These are phyloP conservation scores for Dynastes grantii DNA, from an alignment of 2,888 invertebrate species.

Conservation along the genomic window DNA sequence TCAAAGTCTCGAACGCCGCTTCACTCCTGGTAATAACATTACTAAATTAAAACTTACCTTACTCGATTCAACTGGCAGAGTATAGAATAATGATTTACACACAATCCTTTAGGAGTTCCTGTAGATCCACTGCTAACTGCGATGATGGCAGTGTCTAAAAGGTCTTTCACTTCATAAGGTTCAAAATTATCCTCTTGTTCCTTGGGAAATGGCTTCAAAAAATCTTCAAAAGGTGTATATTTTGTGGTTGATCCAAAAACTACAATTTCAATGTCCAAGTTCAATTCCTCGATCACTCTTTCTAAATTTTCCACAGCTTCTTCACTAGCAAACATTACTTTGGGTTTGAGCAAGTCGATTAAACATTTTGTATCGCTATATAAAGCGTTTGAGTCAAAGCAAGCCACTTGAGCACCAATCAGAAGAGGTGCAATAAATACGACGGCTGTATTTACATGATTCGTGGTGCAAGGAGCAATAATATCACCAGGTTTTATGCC, in stretches of 20 bases:
- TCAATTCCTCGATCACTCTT: slow-evolving; percentile 44
- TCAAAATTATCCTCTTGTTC: slow-evolving; percentile 52
- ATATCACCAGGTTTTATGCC: slow-evolving; percentile 68
- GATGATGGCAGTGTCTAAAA: slow-evolving; percentile 52
- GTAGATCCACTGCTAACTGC: slow-evolving; percentile 57
- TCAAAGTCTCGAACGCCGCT: too few species aligned
- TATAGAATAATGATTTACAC: slow-evolving; percentile 40
- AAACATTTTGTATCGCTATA: slow-evolving; percentile 53
- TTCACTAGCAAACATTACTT: slow-evolving; percentile 54
- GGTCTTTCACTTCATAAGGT: slow-evolving; percentile 36
- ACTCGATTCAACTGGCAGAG: background rate
- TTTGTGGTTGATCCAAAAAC: slow-evolving; percentile 52
- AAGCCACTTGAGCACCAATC: slow-evolving; percentile 63
- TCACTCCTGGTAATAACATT: too few species aligned
- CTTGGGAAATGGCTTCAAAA: slow-evolving; percentile 38
- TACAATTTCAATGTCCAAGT: slow-evolving; percentile 51
- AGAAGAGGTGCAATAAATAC: slow-evolving; percentile 70
- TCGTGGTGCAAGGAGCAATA: slow-evolving; percentile 69
- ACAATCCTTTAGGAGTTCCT: slow-evolving; percentile 56
- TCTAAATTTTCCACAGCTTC: slow-evolving; percentile 48
- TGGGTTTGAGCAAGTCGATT: slow-evolving; percentile 53
- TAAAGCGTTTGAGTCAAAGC: slow-evolving; percentile 50
- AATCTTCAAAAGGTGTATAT: slow-evolving; percentile 49
- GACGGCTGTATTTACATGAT: slow-evolving; percentile 67
- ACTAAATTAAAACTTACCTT: background rate